Base-by-base conservation (phyloP, 2,113 vertebrate species). In the Syrmaticus mikado region DNA sequence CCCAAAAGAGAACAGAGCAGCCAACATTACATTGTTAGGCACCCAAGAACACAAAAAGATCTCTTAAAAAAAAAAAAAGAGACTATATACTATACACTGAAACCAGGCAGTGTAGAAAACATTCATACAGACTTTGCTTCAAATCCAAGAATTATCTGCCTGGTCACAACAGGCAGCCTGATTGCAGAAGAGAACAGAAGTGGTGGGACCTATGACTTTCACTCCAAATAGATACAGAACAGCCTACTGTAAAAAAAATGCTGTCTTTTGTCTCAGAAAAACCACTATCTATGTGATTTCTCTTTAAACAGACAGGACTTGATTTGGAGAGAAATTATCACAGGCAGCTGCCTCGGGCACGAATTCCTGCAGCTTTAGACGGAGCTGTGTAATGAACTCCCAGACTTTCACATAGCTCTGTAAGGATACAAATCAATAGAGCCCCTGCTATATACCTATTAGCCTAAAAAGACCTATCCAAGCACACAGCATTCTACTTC, bases 351-450 rank as follows among this genome's bases (percentile, higher is more conserved):
- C 62, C 82, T 87, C 62, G 75, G 46, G 32, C 43, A 75, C 34
- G 82, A 85, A 68, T 17, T 82, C 46, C 38, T 52, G 21, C 52
- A 87, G 52, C 62, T 85, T 89, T 62, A 55, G n/a, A 27, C 41
- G 9, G 1, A 7, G 32, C 16, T 82, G 8, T 9, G 8, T 64
- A 93, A 93, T 76, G 32, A 93, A 79, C 46, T 82, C 68, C 12
- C 46, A 67, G 61, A 46, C 20, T 85, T 89, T 55, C 21, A 48
- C 74, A 66, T 19, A 91, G 43, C 48, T 75, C 66, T 46, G 12
- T 79, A 28, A 79, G 87, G 78, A 82, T 27, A 79, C 24, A 87
- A 89, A 87, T 68, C 87, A 91, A 5, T 87, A 74, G 58, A 6
- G 32, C 9, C 48, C 34, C 30, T 1, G 1, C 55, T 70, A 86